These are phyloP conservation scores for Hymenochirus boettgeri DNA, from an alignment of 2,113 vertebrate genomes.

Conservation along the genomic window DNA sequence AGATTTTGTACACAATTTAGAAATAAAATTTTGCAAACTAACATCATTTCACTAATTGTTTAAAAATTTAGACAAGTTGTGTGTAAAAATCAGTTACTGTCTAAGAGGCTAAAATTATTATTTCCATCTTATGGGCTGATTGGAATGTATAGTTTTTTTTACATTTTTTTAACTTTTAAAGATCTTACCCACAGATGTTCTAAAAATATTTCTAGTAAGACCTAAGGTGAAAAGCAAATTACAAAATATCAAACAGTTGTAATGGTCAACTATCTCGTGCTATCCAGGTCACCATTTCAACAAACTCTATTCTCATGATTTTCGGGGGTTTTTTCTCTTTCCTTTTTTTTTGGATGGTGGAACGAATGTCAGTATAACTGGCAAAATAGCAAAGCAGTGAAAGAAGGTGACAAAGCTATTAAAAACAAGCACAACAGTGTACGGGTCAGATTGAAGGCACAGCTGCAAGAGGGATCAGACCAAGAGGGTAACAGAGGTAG, in stretches of 20 bases:
- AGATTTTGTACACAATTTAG: too few species aligned
- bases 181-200: slow-evolving; percentile 44
- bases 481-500: slow-evolving; percentile 89
- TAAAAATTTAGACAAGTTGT: slow-evolving; percentile 5
- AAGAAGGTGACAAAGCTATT: slow-evolving; percentile 94
- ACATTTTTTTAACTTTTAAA: too few species aligned
- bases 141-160: too few species aligned
- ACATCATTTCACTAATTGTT: too few species aligned
- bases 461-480: slow-evolving; percentile 87
- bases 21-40: too few species aligned
- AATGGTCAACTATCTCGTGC: slow-evolving; percentile 94
- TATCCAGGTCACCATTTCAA: slow-evolving; percentile 97
- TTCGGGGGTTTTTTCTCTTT: slow-evolving; percentile 74
- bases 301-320: slow-evolving; percentile 86
- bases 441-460: slow-evolving; percentile 96
- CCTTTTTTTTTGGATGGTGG: slow-evolving; percentile 90
- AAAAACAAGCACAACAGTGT: slow-evolving; percentile 97
- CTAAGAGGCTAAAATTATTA: too few species aligned
- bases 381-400: slow-evolving; percentile 96
- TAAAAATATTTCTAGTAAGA: slow-evolving; percentile 58
- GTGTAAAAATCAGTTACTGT: too few species aligned
- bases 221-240: slow-evolving; percentile 59
- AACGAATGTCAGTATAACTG: slow-evolving; percentile 95
- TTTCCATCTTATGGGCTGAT: too few species aligned
- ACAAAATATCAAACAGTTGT: slow-evolving; percentile 81